These are phyloP conservation scores for Andrena trimmerana DNA, from an alignment of 2,888 invertebrate species.

Conservation along the genomic window DNA sequence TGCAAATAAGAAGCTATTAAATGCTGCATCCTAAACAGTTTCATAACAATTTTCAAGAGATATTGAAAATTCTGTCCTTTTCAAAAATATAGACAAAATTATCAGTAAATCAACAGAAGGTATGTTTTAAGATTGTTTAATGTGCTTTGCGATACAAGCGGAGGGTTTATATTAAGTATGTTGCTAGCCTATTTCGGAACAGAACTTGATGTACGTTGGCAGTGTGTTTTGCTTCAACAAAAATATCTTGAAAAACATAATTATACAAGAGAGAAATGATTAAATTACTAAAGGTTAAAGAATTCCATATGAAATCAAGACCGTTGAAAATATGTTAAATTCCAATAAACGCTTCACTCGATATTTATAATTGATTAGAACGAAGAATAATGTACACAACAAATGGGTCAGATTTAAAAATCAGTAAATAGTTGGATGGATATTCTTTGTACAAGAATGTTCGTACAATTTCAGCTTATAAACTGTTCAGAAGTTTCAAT, in stretches of 20 bases:
- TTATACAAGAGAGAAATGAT: background rate
- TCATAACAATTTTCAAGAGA: constrained; percentile 7
- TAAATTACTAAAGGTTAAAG: constrained; percentile 21
- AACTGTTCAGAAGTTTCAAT: constrained; percentile 78
- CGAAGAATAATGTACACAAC: constrained; percentile 72
- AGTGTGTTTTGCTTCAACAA: constrained; percentile 8
- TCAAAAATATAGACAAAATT: constrained; percentile 1
- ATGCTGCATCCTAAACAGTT: constrained; percentile 11
- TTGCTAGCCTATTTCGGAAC: background rate
- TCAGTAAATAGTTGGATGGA: constrained; percentile 70
- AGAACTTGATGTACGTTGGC: background rate
- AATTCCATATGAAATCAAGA: constrained; percentile 33
- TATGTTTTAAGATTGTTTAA: constrained; percentile 6
- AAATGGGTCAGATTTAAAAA: constrained; percentile 61
- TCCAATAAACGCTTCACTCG: constrained; percentile 56
- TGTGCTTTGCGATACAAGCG: background rate
- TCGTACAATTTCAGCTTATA: constrained; percentile 81
- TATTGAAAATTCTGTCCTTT: background rate
- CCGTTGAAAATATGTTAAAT: constrained; percentile 41
- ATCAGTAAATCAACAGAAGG: background rate
- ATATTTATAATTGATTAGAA: constrained; percentile 66
- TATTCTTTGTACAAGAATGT: constrained; percentile 74
- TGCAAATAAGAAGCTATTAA: constrained; percentile 5
- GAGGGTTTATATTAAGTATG: constrained; percentile 7
- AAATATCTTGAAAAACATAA: background rate